Conservation (phyloP, 2,888 invertebrate genomes). For the Melipona bicolor region DNA sequence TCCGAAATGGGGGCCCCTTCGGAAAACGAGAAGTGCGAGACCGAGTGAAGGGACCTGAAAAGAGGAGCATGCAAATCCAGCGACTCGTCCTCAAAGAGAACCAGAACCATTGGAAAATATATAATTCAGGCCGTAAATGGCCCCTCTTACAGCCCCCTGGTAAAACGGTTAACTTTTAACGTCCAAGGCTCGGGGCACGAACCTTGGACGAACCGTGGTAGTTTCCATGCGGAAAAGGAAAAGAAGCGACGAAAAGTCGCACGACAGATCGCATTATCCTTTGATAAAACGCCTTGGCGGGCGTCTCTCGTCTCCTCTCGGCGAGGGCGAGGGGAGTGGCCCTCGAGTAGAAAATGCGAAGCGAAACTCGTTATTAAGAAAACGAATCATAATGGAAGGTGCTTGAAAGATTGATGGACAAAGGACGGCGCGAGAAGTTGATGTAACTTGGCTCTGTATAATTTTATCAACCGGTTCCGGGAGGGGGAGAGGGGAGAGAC, state of each 20-base stretch:
- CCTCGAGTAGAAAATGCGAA: neutral
- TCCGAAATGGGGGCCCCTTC: neutral
- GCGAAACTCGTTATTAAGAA: constrained; percentile 41
- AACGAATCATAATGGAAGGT: constrained; percentile 38
- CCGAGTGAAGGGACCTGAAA: neutral
- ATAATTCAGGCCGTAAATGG: constrained; percentile 72
- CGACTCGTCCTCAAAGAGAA: constrained; percentile 46
- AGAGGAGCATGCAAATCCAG: constrained; percentile 75
- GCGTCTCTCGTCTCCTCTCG: too few species aligned
- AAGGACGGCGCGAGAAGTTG: constrained; percentile 23
- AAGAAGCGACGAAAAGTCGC: constrained; percentile 39
- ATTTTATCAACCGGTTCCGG: constrained; percentile 1
- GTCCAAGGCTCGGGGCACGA: constrained; percentile 55
- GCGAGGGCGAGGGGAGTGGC: too few species aligned
- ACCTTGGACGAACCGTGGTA: constrained; percentile 22
- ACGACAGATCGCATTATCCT: constrained; percentile 52
- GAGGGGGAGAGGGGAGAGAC: too few species aligned
- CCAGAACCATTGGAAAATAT: constrained; percentile 66
- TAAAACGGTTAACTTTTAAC: constrained; percentile 74
- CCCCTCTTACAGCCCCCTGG: constrained; percentile 54
- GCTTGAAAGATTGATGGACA: constrained; percentile 46
- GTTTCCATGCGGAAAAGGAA: constrained; percentile 44
- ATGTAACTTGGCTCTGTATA: constrained; percentile 18
- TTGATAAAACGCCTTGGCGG: constrained; percentile 42
- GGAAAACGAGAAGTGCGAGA: neutral